Evolutionary conservation across 2,797 vertebrate species (phyloP).

Genomic region (Lithobates pipiens): DNA sequence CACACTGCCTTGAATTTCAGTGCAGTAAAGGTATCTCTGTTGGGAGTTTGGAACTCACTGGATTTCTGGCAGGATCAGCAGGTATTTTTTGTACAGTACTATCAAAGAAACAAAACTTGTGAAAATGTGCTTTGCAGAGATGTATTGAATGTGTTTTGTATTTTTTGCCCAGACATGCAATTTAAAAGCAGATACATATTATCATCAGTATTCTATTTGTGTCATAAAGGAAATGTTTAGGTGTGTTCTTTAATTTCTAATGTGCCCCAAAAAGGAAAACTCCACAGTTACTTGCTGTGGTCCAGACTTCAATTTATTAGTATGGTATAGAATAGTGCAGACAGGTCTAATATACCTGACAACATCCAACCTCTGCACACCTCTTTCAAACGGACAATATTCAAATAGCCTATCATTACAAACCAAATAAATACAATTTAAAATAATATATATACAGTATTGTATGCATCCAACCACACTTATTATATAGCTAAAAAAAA

Average conservation of each 20-base stretch:
- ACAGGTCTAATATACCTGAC: background rate
- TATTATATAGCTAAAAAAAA: background rate
- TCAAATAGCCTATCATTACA: background rate
- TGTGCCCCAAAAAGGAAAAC: too few species aligned
- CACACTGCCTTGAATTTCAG: background rate
- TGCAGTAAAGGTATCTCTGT: background rate
- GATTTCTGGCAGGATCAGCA: background rate
- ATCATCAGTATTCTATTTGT: background rate
- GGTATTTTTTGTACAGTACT: too few species aligned
- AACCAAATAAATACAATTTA: background rate
- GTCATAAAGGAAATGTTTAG: background rate
- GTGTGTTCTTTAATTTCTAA: background rate
- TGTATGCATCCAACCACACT: constrained; percentile 9
- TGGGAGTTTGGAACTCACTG: background rate
- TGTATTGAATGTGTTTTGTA: too few species aligned
- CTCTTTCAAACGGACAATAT: too few species aligned
- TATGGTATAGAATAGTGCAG: too few species aligned
- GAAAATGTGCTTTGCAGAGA: background rate
- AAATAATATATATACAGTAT: background rate
- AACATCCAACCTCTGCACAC: background rate
- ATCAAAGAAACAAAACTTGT: background rate
- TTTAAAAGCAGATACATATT: background rate
- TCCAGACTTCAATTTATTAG: background rate
- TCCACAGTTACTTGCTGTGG: background rate
- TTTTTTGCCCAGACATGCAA: background rate